Evolutionary conservation across 2,797 vertebrate species (phyloP).

Genomic region (Premnoplex brunnescens): DNA sequence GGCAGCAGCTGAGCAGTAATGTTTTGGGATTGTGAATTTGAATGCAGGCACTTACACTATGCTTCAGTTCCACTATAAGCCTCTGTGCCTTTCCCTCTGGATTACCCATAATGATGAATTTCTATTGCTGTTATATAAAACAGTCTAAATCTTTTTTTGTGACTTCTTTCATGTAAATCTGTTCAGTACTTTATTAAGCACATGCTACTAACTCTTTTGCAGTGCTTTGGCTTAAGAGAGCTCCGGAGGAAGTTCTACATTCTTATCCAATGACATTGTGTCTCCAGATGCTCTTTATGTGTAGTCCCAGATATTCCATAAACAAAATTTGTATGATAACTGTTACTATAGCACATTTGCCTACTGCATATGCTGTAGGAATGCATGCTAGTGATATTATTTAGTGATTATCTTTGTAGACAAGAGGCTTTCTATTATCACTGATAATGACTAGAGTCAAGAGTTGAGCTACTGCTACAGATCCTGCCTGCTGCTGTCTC

Average conservation of each 20-base stretch:
- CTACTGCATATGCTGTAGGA: neutral
- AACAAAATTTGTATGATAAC: neutral
- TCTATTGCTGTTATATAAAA: neutral
- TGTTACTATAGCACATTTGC: neutral
- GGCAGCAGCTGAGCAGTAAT: neutral
- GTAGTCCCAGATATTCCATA: neutral
- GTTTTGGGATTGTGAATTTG: neutral
- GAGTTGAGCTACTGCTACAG: neutral
- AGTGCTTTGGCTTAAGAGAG: neutral
- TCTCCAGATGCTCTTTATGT: conserved; percentile 27
- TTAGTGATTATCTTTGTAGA: neutral
- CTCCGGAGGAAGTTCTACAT: neutral
- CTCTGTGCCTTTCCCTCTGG: neutral
- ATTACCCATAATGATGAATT: neutral
- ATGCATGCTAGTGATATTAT: neutral
- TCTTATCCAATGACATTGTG: conserved; percentile 1
- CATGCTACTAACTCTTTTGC: neutral
- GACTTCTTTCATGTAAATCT: neutral
- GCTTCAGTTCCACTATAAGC: neutral
- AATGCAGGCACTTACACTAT: neutral
- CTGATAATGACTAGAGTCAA: neutral
- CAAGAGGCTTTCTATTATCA: neutral
- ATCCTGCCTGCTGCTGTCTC: neutral
- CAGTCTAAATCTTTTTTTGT: neutral
- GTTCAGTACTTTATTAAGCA: neutral